Conservation (phyloP, 1,140 invertebrate genomes). For the Eumeta japonica region DNA sequence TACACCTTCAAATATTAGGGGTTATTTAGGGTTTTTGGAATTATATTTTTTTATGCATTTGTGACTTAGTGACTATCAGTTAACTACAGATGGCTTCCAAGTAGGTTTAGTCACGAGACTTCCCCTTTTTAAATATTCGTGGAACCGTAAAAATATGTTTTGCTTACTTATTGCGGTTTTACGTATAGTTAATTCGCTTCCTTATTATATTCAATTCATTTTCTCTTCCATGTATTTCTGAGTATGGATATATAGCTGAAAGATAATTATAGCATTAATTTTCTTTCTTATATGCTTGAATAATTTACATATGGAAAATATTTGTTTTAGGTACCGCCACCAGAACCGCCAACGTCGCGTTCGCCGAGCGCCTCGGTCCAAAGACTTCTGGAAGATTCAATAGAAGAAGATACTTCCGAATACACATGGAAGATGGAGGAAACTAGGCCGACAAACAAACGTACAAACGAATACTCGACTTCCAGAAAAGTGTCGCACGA, state of each 20-base stretch:
- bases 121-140: too few species aligned
- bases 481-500: constrained; percentile 72
- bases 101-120: too few species aligned
- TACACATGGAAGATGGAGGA: constrained; percentile 50
- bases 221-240: background rate
- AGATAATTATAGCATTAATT: background rate
- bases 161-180: too few species aligned
- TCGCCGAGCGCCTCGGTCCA: constrained; percentile 37
- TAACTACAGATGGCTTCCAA: too few species aligned
- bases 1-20: too few species aligned
- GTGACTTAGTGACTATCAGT: too few species aligned
- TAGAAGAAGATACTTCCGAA: constrained; percentile 42
- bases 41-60: too few species aligned
- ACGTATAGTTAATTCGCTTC: too few species aligned
- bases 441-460: constrained; percentile 20
- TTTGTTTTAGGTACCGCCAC: constrained; percentile 53
- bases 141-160: too few species aligned
- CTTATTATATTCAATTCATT: too few species aligned
- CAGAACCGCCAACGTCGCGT: constrained; percentile 55
- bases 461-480: constrained; percentile 27
- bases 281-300: constrained; percentile 3
- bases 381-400: constrained; percentile 49
- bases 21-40: too few species aligned
- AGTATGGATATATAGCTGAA: background rate
- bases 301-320: too few species aligned